Evolutionary conservation across 2,797 vertebrate genomes (phyloP), one percentile per base, ranked within the genome.

Genomic region (Garrulus glandarius): DNA sequence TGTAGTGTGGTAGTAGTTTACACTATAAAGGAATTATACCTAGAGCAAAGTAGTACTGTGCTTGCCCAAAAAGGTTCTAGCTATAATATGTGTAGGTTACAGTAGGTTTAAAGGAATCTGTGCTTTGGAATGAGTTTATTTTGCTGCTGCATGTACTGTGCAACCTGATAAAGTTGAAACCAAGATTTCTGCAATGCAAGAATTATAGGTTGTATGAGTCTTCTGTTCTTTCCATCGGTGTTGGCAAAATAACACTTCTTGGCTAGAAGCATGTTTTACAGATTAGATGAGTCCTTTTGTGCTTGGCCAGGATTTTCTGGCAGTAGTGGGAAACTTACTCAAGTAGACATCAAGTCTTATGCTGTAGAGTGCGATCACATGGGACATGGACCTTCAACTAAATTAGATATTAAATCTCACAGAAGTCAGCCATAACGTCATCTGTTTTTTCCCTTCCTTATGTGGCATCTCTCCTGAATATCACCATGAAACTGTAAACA

Each of bases 11-110:
- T 70, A 57, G 56, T 74, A 71, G 11, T 68, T 88, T 64, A n/a
- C 12, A 11, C 43, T 77, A 4, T 68, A 22, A 87, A 85, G 37
- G 6, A 74, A 30, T 14, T 63, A 27, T 22, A 50, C 13, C 2
- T 53, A 50, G 39, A 65, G 19, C 30, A 72, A 55, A 78, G 47
- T 30, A 85, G 37, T 71, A 44, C n/a, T 80, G 29, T 83, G 5
- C 30, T 87, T 75, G 17, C 13, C 36, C 36, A 47, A 18, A 18
- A 77, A 68, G 19, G 43, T 61, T 83, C 6, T 77, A 71, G 76
- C 23, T 78, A 6, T 30, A 76, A 41, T 39, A 50, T 0, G 0
- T 3, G 0, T 68, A 85, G 46, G 2, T 85, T 75, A 11, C 44
- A 65, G 36, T 55, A 85, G 64, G 27, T 67, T 61, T 71, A 34